Evolutionary conservation across 2,113 vertebrate genomes (phyloP).

Genomic region (Brachyistius frenatus): DNA sequence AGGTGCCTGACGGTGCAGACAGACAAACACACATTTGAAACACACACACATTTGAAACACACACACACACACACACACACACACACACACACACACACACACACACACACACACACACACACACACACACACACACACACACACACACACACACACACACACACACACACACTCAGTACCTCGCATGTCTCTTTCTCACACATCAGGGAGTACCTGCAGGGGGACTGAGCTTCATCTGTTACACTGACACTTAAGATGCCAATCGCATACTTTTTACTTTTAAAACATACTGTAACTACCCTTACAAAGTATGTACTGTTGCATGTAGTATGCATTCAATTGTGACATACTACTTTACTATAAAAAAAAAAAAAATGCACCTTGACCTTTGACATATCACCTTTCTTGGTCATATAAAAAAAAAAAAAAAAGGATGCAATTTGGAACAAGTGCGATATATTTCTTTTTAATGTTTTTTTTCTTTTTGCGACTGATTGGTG

Average conservation of each 20-base stretch:
- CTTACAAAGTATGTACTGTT: too few species aligned
- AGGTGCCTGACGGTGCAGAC: neutral
- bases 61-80: neutral
- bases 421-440: too few species aligned
- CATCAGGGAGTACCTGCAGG: neutral
- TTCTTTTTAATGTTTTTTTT: too few species aligned
- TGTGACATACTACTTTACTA: too few species aligned
- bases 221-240: neutral
- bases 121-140: neutral
- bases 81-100: conserved; percentile 3
- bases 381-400: too few species aligned
- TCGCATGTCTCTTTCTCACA: neutral
- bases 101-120: neutral
- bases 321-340: too few species aligned
- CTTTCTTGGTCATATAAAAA: too few species aligned
- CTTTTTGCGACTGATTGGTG: too few species aligned
- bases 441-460: too few species aligned
- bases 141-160: neutral
- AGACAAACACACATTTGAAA: conserved; percentile 2
- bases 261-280: too few species aligned
- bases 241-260: neutral
- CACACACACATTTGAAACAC: neutral
- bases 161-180: neutral
- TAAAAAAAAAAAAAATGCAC: too few species aligned
- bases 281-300: too few species aligned